Base-by-base conservation (phyloP, 2,113 vertebrate species). In the Neogobius melanostomus region DNA sequence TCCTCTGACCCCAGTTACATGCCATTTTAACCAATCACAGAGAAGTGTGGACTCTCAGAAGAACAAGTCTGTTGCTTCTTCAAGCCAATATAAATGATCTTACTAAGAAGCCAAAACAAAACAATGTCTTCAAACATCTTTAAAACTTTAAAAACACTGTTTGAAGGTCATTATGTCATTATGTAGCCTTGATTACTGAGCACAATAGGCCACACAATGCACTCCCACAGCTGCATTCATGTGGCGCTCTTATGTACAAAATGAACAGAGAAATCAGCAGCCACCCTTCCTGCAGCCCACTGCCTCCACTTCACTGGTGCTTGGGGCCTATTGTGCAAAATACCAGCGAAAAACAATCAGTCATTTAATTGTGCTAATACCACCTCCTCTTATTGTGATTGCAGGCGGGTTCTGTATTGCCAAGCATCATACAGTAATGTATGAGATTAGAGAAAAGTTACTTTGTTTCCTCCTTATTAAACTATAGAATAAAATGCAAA, bases 351-450 rank as follows among this genome's bases (percentile, higher is more conserved):
- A 47, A 28, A 79, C 63, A 80, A 79, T 69, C 66, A 71, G 11
- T 45, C 6, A 11, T 57, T 68, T 16, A 8, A 66, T 21, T 54
- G 47, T 48, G 21, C 71, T 9, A 51, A 56, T 16, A 72, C 49
- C 81, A 74, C 67, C 48, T 61, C 11, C 36, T 75, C 71, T 79
- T 67, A 72, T 75, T 68, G 28, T 44, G 16, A 68, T 75, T 72
- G 79, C 75, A 72, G 86, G 76, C 68, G 66, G 36, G 28, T 54
- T 66, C 17, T 66, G 71, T 76, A 47, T 47, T 4, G 46, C 46
- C 7, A 2, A 5, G 10, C 46, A 47, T 36, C 4, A 47, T 47
- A 47, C n/a, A 51, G 8, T 36, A 36, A 36, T 36, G 28, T 36
- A 36, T 36, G 28, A 36, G 28, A 4, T 36, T 36, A 36, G 28